phyloP scores from a whole-genome alignment of 2,797 vertebrate genomes.

The Florisuga fusca region DNA sequence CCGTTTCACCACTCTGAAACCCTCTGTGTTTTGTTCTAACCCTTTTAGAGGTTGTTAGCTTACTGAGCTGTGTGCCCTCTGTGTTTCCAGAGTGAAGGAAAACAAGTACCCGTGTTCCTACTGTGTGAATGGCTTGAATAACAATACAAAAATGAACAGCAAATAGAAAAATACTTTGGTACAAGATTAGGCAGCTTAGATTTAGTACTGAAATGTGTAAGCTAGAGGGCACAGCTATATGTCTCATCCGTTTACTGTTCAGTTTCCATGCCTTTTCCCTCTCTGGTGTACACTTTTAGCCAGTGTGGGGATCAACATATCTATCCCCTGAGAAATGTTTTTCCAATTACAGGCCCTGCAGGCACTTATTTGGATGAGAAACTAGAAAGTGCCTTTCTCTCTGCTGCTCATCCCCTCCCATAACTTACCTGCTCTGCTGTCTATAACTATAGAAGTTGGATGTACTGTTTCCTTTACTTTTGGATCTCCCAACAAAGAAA shows the following conservation, averaged over 20 bases:
- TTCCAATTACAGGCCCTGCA: background rate
- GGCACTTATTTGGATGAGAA: background rate
- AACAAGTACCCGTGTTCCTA: background rate
- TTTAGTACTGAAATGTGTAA: background rate
- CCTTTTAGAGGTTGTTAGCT: slow-evolving; percentile 49
- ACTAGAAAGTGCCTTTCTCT: background rate
- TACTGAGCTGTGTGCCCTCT: slow-evolving; percentile 23
- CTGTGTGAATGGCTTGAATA: background rate
- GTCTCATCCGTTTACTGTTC: slow-evolving; percentile 2
- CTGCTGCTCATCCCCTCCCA: background rate
- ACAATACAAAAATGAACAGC: background rate
- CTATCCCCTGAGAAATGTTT: background rate
- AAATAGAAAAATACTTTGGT: slow-evolving; percentile 3
- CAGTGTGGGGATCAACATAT: background rate
- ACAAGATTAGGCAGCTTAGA: background rate
- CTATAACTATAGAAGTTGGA: background rate
- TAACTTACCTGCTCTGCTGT: background rate
- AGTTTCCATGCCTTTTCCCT: background rate
- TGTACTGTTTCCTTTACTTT: background rate
- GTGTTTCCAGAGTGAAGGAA: slow-evolving; percentile 27
- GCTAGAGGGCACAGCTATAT: background rate
- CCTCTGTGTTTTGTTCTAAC: slow-evolving; percentile 45
- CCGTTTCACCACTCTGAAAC: slow-evolving; percentile 22
- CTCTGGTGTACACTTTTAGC: background rate
- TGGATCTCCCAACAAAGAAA: background rate